Evolutionary conservation across 2,113 vertebrate species (phyloP).

Genomic region (Caloenas nicobarica): DNA sequence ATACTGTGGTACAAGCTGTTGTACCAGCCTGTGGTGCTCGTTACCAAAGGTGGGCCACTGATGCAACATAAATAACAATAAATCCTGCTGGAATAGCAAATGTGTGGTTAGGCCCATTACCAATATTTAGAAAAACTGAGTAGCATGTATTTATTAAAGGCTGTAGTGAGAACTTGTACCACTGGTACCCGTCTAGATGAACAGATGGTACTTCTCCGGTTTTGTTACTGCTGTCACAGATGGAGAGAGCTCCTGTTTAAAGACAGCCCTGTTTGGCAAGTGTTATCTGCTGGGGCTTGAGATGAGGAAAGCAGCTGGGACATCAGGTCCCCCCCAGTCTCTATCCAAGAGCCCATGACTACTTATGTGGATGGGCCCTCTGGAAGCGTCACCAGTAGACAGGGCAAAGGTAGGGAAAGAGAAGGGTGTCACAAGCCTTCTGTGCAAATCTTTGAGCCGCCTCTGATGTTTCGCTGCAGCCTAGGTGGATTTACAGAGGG

Average conservation of each 20-base stretch:
- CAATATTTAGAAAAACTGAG: not conserved
- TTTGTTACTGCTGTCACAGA: not conserved
- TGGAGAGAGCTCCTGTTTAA: not conserved
- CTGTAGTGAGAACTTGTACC: not conserved
- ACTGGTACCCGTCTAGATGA: not conserved
- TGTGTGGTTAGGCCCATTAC: not conserved
- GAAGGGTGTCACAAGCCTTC: too few species aligned
- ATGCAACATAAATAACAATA: not conserved
- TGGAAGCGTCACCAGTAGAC: not conserved
- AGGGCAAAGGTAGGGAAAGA: not conserved
- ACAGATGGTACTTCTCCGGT: not conserved
- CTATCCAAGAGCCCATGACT: not conserved
- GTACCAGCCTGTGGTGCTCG: rapidly evolving
- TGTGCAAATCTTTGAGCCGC: not conserved
- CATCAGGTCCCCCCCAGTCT: not conserved
- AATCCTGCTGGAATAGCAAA: not conserved
- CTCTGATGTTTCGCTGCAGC: not conserved
- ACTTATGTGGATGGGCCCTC: too few species aligned
- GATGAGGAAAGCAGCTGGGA: not conserved
- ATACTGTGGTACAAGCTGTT: rapidly evolving
- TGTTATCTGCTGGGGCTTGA: not conserved
- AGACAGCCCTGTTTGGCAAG: not conserved
- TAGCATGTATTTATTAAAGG: not conserved
- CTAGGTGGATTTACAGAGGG: not conserved
- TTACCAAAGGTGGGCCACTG: not conserved